Conservation (phyloP, 1,140 invertebrate genomes). For the Pantala flavescens region DNA sequence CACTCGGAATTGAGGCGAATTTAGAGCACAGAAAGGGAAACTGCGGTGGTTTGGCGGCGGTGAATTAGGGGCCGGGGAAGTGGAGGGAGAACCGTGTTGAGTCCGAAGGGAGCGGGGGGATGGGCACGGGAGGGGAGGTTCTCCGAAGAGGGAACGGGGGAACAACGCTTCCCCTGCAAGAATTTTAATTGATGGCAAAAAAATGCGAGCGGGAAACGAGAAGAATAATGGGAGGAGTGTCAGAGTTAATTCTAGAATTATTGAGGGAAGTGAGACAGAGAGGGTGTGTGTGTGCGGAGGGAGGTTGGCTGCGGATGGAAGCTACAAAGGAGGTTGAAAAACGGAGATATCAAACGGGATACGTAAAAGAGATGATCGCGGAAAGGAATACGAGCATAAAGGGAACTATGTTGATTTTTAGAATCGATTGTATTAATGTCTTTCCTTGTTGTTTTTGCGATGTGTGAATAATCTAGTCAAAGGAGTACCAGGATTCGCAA, state of each 20-base stretch:
- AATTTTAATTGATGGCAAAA: constrained; percentile 8
- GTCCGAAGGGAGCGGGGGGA: neutral
- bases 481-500: too few relatives aligned
- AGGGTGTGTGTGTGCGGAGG: neutral
- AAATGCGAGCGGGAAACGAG: neutral
- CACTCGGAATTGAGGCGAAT: constrained; percentile 4
- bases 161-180: neutral
- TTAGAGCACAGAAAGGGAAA: neutral
- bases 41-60: neutral
- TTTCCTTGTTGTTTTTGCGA: too few relatives aligned
- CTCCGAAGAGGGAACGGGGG: neutral
- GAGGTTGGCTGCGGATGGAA: neutral
- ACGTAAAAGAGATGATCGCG: too few relatives aligned
- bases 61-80: too few relatives aligned
- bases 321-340: too few relatives aligned
- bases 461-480: too few relatives aligned
- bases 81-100: too few relatives aligned
- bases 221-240: constrained; percentile 6
- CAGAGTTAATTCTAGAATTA: constrained; percentile 4
- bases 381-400: too few relatives aligned
- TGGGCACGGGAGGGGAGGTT: neutral
- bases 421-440: too few relatives aligned
- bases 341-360: too few relatives aligned
- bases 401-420: too few relatives aligned
- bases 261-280: constrained; percentile 4